A percentile compares a stretch with the other conserved stretches of the same genome.
Conservation (phyloP, 2,113 vertebrate species). For the Caloenas nicobarica region DNA sequence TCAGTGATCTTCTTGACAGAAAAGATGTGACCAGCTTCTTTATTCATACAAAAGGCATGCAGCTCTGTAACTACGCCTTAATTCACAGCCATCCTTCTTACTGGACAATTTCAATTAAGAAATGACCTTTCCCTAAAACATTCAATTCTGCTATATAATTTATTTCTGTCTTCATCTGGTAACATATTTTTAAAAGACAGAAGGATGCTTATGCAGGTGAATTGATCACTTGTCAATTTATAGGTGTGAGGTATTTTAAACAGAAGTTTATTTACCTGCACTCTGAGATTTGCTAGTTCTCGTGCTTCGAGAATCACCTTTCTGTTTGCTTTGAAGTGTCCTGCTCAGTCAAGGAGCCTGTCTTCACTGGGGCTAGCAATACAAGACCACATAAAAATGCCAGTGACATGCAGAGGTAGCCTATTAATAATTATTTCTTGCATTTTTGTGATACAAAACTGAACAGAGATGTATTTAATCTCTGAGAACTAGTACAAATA, state of each 20-base stretch:
- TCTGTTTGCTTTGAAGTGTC: background rate
- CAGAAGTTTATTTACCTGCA: background rate
- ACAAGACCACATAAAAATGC: background rate
- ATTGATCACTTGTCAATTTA: background rate
- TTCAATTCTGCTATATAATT: background rate
- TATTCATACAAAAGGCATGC: background rate
- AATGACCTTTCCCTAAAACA: constrained; percentile 10
- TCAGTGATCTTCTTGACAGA: constrained; percentile 1
- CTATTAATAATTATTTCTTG: background rate
- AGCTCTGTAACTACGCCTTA: background rate
- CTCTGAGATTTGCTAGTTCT: background rate
- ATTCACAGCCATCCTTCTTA: constrained; percentile 28
- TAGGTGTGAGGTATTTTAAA: background rate
- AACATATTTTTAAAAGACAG: background rate
- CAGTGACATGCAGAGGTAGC: background rate
- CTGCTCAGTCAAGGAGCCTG: background rate
- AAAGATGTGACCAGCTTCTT: background rate
- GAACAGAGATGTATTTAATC: background rate
- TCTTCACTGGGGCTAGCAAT: background rate
- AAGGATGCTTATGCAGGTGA: background rate
- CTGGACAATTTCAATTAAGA: constrained; percentile 36
- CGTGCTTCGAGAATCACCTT: background rate
- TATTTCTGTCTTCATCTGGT: background rate
- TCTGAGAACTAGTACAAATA: background rate
- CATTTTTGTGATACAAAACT: background rate